Evolutionary conservation across 2,797 vertebrate genomes (phyloP).

Genomic region (Oreochromis mossambicus): DNA sequence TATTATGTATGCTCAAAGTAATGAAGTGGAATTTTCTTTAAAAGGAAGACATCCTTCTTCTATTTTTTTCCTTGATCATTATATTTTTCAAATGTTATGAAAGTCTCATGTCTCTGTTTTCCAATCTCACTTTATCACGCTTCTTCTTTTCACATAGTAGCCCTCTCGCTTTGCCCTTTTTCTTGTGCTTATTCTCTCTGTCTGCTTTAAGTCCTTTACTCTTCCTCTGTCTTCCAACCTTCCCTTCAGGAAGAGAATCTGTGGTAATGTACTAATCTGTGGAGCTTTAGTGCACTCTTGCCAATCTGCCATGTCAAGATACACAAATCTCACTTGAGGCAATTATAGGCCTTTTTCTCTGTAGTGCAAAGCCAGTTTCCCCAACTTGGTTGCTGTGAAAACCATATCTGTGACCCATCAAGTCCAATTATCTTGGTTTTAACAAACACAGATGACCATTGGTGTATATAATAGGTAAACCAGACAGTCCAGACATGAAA

Average conservation of each 20-base stretch:
- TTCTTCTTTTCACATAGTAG: slow-evolving; percentile 20
- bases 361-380: slow-evolving; percentile 35
- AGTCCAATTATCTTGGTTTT: slow-evolving; percentile 47
- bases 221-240: slow-evolving; percentile 29
- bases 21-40: slow-evolving; percentile 21
- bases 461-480: slow-evolving; percentile 5
- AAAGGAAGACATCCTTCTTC: slow-evolving; percentile 5
- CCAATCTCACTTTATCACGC: slow-evolving; percentile 39
- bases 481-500: background rate
- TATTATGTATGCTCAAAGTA: slow-evolving; percentile 22
- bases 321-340: slow-evolving; percentile 68
- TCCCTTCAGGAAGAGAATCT: slow-evolving; percentile 51
- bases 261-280: slow-evolving; percentile 68
- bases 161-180: slow-evolving; percentile 18
- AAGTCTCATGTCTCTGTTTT: slow-evolving; percentile 29
- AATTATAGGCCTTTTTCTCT: slow-evolving; percentile 56
- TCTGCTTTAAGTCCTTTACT: slow-evolving; percentile 43
- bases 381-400: slow-evolving; percentile 33
- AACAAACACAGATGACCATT: slow-evolving; percentile 29
- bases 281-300: slow-evolving; percentile 57
- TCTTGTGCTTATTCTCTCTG: slow-evolving; percentile 33
- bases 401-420: slow-evolving; percentile 50
- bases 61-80: background rate
- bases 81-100: slow-evolving; percentile 1
- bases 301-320: slow-evolving; percentile 72